Base-by-base conservation (phyloP, 2,797 vertebrate genomes). In the Melanogrammus aeglefinus region DNA sequence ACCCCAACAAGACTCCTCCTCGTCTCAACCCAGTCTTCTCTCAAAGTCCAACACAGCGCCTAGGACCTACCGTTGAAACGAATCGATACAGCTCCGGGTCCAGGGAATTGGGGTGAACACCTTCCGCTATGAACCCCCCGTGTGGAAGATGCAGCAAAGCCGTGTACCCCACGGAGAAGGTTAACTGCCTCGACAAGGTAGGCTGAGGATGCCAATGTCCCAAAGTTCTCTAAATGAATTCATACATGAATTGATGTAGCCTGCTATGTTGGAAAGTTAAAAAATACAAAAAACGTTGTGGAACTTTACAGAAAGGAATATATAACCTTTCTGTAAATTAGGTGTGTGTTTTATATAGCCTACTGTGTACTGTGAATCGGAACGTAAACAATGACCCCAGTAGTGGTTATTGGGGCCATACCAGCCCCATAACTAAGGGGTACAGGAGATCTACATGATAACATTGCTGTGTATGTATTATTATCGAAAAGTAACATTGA, bases 161-260 rank as follows among this genome's bases (percentile, higher is more conserved):
- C 86, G 97, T 98, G 66, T 99, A 99, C 24, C 97, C 97, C 79
- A 99, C 97, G 79, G 97, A 99, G 89, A 99, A 98, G 94, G 95
- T 99, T 79, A 99, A 97, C 88, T 99, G 97, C 87, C 91, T 98
- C 83, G 97, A 99, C 83, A 98, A 98, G 97, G 97, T 98, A 92
- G 12, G 44, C 38, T 47, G 16, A 9, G 57, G 57, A 63, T 8
- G 57, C 57, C 57, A 57, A 5, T 57, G 47, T 57, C 47, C 1
- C 47, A n/a, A 57, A 57, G 47, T 57, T 57, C 1, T 47, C 8
- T 9, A 10, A 8, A 39, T 9, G 6, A 6, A 38, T 39, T 39
- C 7, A 39, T 10, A 39, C 38, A 39, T 39, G 38, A 8, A 9
- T 39, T 39, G 38, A 10, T 9, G 38, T 39, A 39, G 38, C 38